These are phyloP conservation scores for Tortricodes alternella DNA, from an alignment of 2,888 invertebrate genomes.

Conservation along the genomic window DNA sequence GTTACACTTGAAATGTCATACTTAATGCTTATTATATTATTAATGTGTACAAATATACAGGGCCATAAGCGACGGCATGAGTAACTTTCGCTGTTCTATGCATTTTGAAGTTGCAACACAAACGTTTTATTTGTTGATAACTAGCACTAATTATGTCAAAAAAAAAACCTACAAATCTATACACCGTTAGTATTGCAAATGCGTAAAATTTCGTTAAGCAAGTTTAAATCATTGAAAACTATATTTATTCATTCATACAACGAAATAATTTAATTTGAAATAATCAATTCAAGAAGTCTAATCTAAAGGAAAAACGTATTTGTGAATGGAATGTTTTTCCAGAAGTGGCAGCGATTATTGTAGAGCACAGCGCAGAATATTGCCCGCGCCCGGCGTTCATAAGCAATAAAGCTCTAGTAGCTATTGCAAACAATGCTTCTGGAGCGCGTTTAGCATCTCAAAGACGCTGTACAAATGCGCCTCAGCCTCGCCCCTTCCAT, in stretches of 20 bases:
- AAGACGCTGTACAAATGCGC: constrained; percentile 45
- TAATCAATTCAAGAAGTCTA: neutral
- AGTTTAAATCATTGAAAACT: constrained; percentile 8
- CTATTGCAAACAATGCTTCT: constrained; percentile 56
- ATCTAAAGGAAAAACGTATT: constrained; percentile 24
- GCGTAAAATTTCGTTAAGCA: neutral
- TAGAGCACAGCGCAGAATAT: constrained; percentile 52
- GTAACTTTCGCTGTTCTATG: too few species aligned
- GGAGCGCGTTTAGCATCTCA: constrained; percentile 60
- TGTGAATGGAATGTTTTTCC: constrained; percentile 31
- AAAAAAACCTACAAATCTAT: too few species aligned
- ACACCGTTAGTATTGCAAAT: too few species aligned
- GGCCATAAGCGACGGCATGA: too few species aligned
- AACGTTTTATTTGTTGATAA: too few species aligned
- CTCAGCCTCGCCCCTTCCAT: constrained; percentile 29
- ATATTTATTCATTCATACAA: neutral
- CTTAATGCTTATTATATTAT: too few species aligned
- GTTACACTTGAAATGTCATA: too few species aligned
- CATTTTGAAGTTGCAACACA: too few species aligned
- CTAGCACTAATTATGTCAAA: too few species aligned
- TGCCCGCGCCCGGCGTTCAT: constrained; percentile 49
- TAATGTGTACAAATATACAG: too few species aligned
- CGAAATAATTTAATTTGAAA: neutral
- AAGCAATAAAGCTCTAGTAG: constrained; percentile 58
- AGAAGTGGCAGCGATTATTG: constrained; percentile 37